These are phyloP conservation scores for Dicyrtomina minuta DNA, from an alignment of 2,888 invertebrate genomes.

Conservation along the genomic window DNA sequence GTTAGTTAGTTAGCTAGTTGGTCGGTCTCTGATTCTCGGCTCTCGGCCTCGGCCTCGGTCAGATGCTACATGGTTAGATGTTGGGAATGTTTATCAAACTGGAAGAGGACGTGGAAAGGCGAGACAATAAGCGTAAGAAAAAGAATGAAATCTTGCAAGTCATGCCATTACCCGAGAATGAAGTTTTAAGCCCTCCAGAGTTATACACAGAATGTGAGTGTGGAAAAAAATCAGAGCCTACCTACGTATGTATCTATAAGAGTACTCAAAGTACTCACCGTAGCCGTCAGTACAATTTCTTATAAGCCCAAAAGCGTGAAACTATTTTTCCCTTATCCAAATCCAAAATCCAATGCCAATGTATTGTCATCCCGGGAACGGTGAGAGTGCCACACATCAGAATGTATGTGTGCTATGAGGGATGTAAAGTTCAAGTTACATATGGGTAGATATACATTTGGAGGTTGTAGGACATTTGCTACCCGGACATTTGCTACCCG, in stretches of 20 bases:
- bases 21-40: too few relatives aligned
- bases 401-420: too few relatives aligned
- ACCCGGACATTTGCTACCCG: too few relatives aligned
- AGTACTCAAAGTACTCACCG: not conserved
- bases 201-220: not conserved
- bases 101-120: not conserved
- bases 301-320: not conserved
- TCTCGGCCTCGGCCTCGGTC: not conserved
- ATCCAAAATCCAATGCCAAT: too few relatives aligned
- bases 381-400: too few relatives aligned
- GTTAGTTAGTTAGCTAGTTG: too few relatives aligned
- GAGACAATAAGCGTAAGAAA: conserved; percentile 28
- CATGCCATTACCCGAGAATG: conserved; percentile 42
- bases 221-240: conserved; percentile 1
- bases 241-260: not conserved
- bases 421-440: too few relatives aligned
- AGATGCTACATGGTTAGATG: not conserved
- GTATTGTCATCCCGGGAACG: too few relatives aligned
- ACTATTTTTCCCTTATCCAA: not conserved
- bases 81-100: not conserved
- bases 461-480: too few relatives aligned
- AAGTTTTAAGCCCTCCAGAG: conserved; percentile 34
- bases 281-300: not conserved
- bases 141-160: conserved; percentile 43
- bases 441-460: too few relatives aligned